A percentile compares a stretch with the other conserved stretches of the same genome.
phyloP scores from a whole-genome alignment of 2,888 invertebrate genomes.

The Drosophila anomalata region DNA sequence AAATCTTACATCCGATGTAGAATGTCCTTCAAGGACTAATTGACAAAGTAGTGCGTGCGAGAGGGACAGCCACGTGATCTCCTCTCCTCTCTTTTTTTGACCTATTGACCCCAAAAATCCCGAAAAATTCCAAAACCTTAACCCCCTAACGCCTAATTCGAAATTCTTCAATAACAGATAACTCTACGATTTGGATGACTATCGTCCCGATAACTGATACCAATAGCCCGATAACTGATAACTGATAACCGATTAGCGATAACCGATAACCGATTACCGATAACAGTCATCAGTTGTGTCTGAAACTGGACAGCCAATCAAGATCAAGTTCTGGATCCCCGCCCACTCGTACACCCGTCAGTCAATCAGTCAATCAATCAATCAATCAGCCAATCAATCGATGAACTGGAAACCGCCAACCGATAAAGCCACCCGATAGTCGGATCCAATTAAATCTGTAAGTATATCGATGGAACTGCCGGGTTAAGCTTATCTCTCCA shows the following conservation, averaged over 20 bases:
- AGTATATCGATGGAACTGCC: conserved; percentile 8
- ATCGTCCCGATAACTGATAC: background rate
- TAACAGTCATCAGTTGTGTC: background rate
- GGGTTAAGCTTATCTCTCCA: background rate
- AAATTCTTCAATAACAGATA: background rate
- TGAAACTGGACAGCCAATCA: background rate
- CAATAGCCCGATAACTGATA: background rate
- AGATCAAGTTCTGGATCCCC: background rate
- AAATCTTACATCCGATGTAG: background rate
- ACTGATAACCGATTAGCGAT: background rate
- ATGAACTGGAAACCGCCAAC: background rate
- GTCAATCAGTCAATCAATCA: conserved; percentile 1
- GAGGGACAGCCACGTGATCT: background rate
- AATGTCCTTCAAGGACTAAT: background rate
- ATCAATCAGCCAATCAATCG: conserved; percentile 1
- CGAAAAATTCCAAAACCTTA: background rate
- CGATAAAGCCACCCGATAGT: background rate
- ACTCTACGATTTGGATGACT: background rate
- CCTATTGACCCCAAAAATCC: too few species aligned
- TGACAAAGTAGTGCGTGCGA: background rate
- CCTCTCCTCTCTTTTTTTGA: background rate
- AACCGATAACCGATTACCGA: background rate
- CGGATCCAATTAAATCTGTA: conserved; percentile 14
- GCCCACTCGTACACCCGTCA: background rate
- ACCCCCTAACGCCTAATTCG: conserved; percentile 1